phyloP scores from a whole-genome alignment of 2,113 vertebrate species.

The Nibea albiflora region DNA sequence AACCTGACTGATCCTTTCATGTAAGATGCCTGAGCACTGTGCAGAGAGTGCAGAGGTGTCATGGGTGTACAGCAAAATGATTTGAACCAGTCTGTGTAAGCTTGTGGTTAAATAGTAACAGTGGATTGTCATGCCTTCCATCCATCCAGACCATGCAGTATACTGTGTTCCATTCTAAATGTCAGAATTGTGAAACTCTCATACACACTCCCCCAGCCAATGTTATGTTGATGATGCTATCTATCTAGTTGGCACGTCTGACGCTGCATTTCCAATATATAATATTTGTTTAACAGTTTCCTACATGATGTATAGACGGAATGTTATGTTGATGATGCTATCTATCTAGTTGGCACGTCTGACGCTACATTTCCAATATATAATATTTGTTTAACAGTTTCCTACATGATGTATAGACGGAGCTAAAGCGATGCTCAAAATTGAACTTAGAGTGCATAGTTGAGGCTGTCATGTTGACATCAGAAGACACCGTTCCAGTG shows the following conservation, averaged over 20 bases:
- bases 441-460: background rate
- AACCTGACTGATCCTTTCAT: background rate
- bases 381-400: background rate
- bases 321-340: background rate
- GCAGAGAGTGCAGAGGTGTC: slow-evolving; percentile 2
- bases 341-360: slow-evolving; percentile 30
- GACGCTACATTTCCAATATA: slow-evolving; percentile 36
- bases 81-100: slow-evolving; percentile 40
- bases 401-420: slow-evolving; percentile 8
- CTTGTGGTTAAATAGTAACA: slow-evolving; percentile 37
- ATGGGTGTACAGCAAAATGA: background rate
- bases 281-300: slow-evolving; percentile 1
- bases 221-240: background rate
- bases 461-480: background rate
- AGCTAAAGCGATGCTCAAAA: slow-evolving; percentile 1
- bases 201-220: slow-evolving; percentile 1
- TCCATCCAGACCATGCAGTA: slow-evolving; percentile 19
- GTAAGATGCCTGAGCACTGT: background rate
- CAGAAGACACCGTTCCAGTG: background rate
- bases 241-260: slow-evolving; percentile 29
- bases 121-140: slow-evolving; percentile 19
- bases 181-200: slow-evolving; percentile 10
- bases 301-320: slow-evolving; percentile 6
- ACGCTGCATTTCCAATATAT: slow-evolving; percentile 35
- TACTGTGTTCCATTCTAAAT: slow-evolving; percentile 26